Evolutionary conservation across 2,113 vertebrate genomes (phyloP), one percentile per base, ranked within the genome.

Genomic region (Mus pahari): DNA sequence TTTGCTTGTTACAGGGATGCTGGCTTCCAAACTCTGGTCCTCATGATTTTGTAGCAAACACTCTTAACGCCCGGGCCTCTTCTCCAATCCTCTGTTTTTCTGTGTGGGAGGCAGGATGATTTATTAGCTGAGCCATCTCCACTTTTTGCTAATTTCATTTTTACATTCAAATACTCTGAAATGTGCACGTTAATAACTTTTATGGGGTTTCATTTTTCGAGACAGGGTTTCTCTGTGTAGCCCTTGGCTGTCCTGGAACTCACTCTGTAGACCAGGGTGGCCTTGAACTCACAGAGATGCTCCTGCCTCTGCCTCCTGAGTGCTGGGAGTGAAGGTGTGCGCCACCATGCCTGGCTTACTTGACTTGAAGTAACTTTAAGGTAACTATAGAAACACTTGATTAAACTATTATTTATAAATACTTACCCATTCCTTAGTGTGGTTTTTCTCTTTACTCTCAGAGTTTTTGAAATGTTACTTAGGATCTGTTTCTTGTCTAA

Each of bases 401-500:
- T 66, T 64, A 86, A 64, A 64, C 22, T 77, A 58, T 45, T 91
- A 42, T 64, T 93, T 73, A 53, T 9, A 12, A 95, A 20, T 92
- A 78, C 55, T 88, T 90, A 83, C 12, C 28, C 31, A 71, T 86
- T 90, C 64, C 55, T 39, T 53, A 75, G 48, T 93, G 55, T 86
- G 83, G 86, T 1, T 86, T 22, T 91, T 53, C 5, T 28, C 36
- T 4, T 77, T 96, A 1, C 50, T 92, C 62, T 79, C 28, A 93
- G 8, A 83, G 71, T 31, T 95, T 82, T 90, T 83, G 7, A 94
- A 36, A 96, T 95, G 77, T 75, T 79, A 90, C 75, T 28, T 96
- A 82, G 86, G 20, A 36, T 71, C 42, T 89, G 78, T 81, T 36
- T 79, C 48, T 55, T 82, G n/a, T 16, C 24, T 83, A 62, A 42